phyloP scores from a whole-genome alignment of 2,797 vertebrate genomes.

The Poecilia gillii region DNA sequence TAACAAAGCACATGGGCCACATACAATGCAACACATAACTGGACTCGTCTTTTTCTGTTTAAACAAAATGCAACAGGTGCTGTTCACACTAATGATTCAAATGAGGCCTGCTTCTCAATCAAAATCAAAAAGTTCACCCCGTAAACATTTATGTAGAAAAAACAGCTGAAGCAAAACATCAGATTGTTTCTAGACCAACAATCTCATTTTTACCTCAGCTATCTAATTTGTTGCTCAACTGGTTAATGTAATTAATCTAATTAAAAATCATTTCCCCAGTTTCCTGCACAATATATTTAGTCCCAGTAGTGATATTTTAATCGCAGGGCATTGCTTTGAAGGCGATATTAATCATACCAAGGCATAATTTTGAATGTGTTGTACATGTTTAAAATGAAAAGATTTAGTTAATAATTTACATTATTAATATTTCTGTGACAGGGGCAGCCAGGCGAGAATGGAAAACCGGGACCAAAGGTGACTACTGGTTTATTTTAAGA shows the following conservation, averaged over 20 bases:
- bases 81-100: not conserved
- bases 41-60: too few relatives aligned
- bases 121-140: not conserved
- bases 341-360: not conserved
- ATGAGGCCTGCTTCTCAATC: not conserved
- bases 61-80: too few relatives aligned
- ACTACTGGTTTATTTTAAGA: constrained; percentile 7
- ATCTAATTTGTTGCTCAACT: constrained; percentile 1
- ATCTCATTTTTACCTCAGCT: not conserved
- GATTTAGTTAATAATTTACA: not conserved
- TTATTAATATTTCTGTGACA: constrained; percentile 49
- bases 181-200: not conserved
- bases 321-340: not conserved
- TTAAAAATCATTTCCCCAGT: not conserved
- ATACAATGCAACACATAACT: not conserved
- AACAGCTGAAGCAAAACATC: not conserved
- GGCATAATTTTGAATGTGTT: not conserved
- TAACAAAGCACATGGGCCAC: not conserved
- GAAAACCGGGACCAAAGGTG: constrained; percentile 84
- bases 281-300: not conserved
- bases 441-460: constrained; percentile 84
- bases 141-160: not conserved
- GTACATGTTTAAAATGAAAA: not conserved
- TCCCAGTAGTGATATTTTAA: not conserved
- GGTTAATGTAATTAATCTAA: not conserved